A percentile compares a stretch with the other conserved stretches of the same genome.
Evolutionary conservation across 2,888 invertebrate species (phyloP).

Genomic region (Amphipoea oculea): DNA sequence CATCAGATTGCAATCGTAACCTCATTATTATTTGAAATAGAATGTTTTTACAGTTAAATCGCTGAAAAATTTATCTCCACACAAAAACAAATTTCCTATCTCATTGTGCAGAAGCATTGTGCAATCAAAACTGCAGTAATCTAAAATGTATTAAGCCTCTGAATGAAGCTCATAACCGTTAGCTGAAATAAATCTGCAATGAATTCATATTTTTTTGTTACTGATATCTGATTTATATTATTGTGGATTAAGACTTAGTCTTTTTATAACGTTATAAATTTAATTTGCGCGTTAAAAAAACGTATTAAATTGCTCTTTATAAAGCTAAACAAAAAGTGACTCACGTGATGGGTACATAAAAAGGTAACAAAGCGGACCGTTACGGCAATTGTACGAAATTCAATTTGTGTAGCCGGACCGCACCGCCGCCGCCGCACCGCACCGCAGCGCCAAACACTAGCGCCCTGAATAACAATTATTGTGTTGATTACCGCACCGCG

Average conservation of each 20-base stretch:
- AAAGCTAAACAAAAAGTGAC: conserved; percentile 66
- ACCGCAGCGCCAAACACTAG: conserved; percentile 75
- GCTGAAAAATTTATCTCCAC: conserved; percentile 37
- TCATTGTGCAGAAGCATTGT: conserved; percentile 40
- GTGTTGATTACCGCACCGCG: conserved; percentile 85
- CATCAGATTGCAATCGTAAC: conserved; percentile 24
- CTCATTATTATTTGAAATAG: conserved; percentile 24
- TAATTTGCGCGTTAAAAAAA: conserved; percentile 56
- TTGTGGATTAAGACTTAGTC: conserved; percentile 55
- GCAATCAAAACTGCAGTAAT: conserved; percentile 37
- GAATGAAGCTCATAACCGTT: conserved; percentile 53
- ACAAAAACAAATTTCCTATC: conserved; percentile 46
- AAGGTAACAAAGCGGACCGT: conserved; percentile 77
- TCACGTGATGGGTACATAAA: conserved; percentile 65
- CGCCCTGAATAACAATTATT: conserved; percentile 87
- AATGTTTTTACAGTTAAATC: conserved; percentile 25
- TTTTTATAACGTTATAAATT: conserved; percentile 54
- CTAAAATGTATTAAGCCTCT: conserved; percentile 42
- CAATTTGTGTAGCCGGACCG: conserved; percentile 77
- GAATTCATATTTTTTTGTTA: conserved; percentile 50
- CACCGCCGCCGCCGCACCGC: conserved; percentile 17
- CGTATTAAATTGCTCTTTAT: conserved; percentile 60
- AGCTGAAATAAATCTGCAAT: conserved; percentile 48
- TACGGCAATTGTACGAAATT: conserved; percentile 82
- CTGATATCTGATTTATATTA: conserved; percentile 51